Percentiles rank a stretch among this genome's conserved stretches.
Evolutionary conservation across 1,140 invertebrate genomes (phyloP).

Genomic region (Panagrolaimus sp.): DNA sequence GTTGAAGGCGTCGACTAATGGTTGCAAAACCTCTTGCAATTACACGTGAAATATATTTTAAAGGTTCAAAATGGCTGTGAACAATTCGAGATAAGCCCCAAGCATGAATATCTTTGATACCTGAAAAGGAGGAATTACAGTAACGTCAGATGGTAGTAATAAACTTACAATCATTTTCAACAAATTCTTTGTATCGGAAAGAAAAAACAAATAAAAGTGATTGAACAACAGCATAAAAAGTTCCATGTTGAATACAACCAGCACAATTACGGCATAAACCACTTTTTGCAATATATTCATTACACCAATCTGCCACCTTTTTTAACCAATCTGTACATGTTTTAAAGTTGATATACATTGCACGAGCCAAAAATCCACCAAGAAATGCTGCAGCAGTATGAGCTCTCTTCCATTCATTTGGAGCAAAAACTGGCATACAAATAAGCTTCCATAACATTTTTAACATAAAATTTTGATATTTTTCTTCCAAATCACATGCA

Average conservation of each 20-base stretch:
- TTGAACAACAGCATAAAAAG: constrained; percentile 41
- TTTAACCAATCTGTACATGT: constrained; percentile 24
- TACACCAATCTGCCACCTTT: constrained; percentile 33
- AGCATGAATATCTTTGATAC: constrained; percentile 25
- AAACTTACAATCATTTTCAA: constrained; percentile 27
- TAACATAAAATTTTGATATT: constrained; percentile 23
- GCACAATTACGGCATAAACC: constrained; percentile 17
- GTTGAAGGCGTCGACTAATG: constrained; percentile 31
- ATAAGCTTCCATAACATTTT: constrained; percentile 35
- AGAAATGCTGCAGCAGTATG: constrained; percentile 41
- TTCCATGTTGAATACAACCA: constrained; percentile 34
- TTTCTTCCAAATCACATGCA: constrained; percentile 24
- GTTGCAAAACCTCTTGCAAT: constrained; percentile 41
- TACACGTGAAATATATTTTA: constrained; percentile 31
- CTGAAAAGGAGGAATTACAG: constrained; percentile 19
- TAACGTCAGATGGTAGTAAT: too few relatives aligned
- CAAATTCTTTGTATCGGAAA: constrained; percentile 40
- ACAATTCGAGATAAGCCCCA: constrained; percentile 38
- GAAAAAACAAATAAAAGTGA: constrained; percentile 39
- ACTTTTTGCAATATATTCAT: constrained; percentile 25
- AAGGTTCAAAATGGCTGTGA: constrained; percentile 39
- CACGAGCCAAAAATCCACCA: constrained; percentile 36
- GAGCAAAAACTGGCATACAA: constrained; percentile 16
- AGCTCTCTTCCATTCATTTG: constrained; percentile 37
- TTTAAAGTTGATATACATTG: constrained; percentile 6